Conservation (phyloP, 2,888 invertebrate species). For the Hirtodrosophila alboralis region DNA sequence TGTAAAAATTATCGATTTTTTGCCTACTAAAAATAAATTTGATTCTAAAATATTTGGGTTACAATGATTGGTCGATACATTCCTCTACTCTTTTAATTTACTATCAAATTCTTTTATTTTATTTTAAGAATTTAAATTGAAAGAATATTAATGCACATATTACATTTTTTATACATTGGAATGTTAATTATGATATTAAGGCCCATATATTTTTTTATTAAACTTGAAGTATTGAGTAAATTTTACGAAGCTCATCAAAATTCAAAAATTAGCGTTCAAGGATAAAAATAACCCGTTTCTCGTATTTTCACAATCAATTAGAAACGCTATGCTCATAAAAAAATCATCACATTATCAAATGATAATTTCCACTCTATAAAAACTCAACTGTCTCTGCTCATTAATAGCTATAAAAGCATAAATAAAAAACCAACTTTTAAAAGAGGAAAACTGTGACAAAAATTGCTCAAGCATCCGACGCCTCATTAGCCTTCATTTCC, state of each 20-base stretch:
- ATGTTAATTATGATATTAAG: too few relatives aligned
- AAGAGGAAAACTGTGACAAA: constrained; percentile 37
- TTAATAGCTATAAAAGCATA: constrained; percentile 39
- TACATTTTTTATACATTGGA: too few relatives aligned
- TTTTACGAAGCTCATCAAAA: background rate
- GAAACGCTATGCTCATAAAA: background rate
- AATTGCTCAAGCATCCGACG: constrained; percentile 38
- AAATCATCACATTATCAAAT: constrained; percentile 10
- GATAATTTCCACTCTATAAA: constrained; percentile 23
- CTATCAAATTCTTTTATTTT: too few relatives aligned
- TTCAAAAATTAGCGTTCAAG: constrained; percentile 2
- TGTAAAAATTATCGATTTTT: too few relatives aligned
- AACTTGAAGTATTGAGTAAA: background rate
- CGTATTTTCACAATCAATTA: constrained; percentile 9
- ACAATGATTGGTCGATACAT: too few relatives aligned
- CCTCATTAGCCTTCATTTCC: constrained; percentile 54
- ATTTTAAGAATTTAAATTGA: too few relatives aligned
- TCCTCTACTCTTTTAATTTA: too few relatives aligned
- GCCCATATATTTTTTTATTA: too few relatives aligned
- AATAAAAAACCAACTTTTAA: constrained; percentile 6
- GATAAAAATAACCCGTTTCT: constrained; percentile 2
- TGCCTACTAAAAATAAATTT: too few relatives aligned
- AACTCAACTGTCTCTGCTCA: constrained; percentile 20
- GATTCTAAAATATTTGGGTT: too few relatives aligned
- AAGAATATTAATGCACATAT: too few relatives aligned